Conservation (phyloP, 92 coral and sea anemone species). For the Epizoanthus scotinus region DNA sequence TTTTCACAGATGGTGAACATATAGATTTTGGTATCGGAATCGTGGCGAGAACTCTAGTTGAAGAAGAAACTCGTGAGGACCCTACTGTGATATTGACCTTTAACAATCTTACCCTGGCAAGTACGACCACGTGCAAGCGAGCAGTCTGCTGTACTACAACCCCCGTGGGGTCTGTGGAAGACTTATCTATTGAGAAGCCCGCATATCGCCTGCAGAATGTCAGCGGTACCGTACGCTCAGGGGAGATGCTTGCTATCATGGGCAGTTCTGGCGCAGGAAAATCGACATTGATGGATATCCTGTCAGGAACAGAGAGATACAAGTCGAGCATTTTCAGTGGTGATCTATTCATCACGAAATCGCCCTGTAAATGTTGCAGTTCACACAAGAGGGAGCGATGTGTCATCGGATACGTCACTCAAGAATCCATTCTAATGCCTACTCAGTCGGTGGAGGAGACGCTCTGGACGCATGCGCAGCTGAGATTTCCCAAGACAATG, state of each 20-base stretch:
- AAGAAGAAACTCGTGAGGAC: too few species aligned
- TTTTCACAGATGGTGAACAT: too few species aligned
- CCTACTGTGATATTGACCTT: background rate
- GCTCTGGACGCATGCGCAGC: constrained; percentile 17
- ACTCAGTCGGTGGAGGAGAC: constrained; percentile 38
- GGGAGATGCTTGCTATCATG: constrained; percentile 35
- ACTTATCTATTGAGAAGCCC: constrained; percentile 13
- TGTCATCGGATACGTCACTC: constrained; percentile 40
- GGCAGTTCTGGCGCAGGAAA: constrained; percentile 40
- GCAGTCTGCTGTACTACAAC: constrained; percentile 12
- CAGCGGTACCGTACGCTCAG: constrained; percentile 32
- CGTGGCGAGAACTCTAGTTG: too few species aligned
- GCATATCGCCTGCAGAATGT: constrained; percentile 36
- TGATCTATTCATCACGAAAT: constrained; percentile 17
- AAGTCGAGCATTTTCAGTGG: constrained; percentile 27
- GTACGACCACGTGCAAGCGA: constrained; percentile 7
- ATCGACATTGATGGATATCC: constrained; percentile 26
- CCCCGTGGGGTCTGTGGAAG: constrained; percentile 4
- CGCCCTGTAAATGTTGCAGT: background rate
- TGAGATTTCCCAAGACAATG: constrained; percentile 7
- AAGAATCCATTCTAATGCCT: constrained; percentile 35
- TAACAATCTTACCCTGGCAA: constrained; percentile 23
- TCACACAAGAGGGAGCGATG: constrained; percentile 3
- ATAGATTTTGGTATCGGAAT: too few species aligned
- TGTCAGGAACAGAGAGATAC: constrained; percentile 27